Percentiles rank a stretch among this genome's conserved stretches.
These are phyloP conservation scores for Glaucidium brasilianum DNA, from an alignment of 2,113 vertebrate species.

Conservation along the genomic window DNA sequence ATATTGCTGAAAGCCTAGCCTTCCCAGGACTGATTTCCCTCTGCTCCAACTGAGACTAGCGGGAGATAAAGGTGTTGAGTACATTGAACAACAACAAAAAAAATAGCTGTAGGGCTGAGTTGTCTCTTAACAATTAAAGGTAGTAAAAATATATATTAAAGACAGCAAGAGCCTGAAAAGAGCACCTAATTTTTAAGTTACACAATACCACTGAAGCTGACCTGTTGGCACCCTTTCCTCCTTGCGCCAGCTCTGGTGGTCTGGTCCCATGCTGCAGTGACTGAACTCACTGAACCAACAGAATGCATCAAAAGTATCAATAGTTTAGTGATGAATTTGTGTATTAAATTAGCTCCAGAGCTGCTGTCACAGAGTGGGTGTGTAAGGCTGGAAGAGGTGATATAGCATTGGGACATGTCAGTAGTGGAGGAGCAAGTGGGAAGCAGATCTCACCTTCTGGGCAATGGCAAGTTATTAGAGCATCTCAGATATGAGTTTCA, in stretches of 20 bases:
- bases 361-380: not conserved
- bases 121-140: not conserved
- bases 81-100: not conserved
- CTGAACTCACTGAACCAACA: not conserved
- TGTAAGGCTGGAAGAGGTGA: not conserved
- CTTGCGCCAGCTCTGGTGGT: not conserved
- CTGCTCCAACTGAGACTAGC: not conserved
- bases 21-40: not conserved
- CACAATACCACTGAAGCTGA: not conserved
- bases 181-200: not conserved
- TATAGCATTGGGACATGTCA: accelerated
- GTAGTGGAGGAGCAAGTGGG: not conserved
- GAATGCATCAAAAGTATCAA: not conserved
- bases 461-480: not conserved
- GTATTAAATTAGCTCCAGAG: not conserved
- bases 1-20: not conserved
- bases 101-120: not conserved
- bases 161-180: not conserved
- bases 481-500: not conserved
- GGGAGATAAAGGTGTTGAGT: not conserved
- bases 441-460: not conserved
- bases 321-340: not conserved
- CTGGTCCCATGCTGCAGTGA: not conserved
- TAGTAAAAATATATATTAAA: not conserved
- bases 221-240: not conserved